Evolutionary conservation across 2,797 vertebrate species (phyloP).

Genomic region (Molothrus aeneus): DNA sequence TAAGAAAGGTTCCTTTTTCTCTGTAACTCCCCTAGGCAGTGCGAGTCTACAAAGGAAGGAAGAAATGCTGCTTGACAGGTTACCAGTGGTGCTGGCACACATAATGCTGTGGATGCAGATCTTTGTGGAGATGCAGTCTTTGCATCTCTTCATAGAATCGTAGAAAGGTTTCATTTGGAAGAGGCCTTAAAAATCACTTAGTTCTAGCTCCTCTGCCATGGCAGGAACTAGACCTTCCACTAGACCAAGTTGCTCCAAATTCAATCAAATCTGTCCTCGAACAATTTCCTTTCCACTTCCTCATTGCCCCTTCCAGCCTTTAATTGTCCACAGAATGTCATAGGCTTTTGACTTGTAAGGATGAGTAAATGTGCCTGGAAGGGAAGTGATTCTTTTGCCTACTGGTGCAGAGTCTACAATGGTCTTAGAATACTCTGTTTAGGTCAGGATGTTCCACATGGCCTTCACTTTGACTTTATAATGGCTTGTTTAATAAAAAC

Average conservation of each 20-base stretch:
- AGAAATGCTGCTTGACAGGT: neutral
- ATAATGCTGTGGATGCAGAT: neutral
- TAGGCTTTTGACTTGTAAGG: neutral
- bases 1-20: neutral
- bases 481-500: neutral
- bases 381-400: neutral
- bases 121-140: neutral
- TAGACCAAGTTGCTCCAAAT: neutral
- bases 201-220: neutral
- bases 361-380: neutral
- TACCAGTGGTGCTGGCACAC: neutral
- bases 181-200: neutral
- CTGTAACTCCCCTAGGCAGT: neutral
- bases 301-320: neutral
- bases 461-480: neutral
- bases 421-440: neutral
- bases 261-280: neutral
- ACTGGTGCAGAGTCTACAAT: neutral
- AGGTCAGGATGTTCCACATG: neutral
- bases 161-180: neutral
- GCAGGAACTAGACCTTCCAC: neutral
- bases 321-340: neutral
- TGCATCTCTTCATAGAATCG: neutral
- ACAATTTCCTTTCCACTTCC: neutral
- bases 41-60: neutral